These are phyloP conservation scores for Hemibagrus guttatus DNA, from an alignment of 2,797 vertebrate genomes.

Conservation along the genomic window DNA sequence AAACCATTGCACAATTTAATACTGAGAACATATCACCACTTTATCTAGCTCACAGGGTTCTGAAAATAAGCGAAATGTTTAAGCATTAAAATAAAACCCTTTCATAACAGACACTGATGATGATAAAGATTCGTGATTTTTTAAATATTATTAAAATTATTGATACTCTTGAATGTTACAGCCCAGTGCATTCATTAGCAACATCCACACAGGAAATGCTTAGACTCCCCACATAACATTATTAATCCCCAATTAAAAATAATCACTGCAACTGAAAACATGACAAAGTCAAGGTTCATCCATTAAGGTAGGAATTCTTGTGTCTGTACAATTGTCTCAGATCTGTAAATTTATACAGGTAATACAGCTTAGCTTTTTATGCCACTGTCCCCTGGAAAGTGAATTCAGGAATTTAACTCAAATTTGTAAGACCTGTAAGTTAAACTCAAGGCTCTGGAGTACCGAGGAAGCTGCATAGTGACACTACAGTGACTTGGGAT, in stretches of 20 bases:
- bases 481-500: background rate
- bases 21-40: constrained; percentile 37
- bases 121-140: background rate
- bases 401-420: background rate
- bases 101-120: constrained; percentile 4
- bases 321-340: constrained; percentile 32
- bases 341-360: constrained; percentile 48
- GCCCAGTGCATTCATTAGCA: background rate
- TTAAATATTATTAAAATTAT: constrained; percentile 1
- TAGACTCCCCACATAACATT: background rate
- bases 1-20: constrained; percentile 54
- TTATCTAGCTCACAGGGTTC: constrained; percentile 34
- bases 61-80: constrained; percentile 32
- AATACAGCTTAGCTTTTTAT: background rate
- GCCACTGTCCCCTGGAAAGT: background rate
- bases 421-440: background rate
- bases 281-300: constrained; percentile 27
- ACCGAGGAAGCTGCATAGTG: constrained; percentile 1
- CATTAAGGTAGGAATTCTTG: constrained; percentile 31
- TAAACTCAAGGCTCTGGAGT: background rate
- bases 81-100: constrained; percentile 37
- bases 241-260: background rate
- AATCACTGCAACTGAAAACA: constrained; percentile 37
- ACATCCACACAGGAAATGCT: background rate
- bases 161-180: background rate